phyloP scores from a whole-genome alignment of 2,113 vertebrate genomes.

The Phocoena phocoena region DNA sequence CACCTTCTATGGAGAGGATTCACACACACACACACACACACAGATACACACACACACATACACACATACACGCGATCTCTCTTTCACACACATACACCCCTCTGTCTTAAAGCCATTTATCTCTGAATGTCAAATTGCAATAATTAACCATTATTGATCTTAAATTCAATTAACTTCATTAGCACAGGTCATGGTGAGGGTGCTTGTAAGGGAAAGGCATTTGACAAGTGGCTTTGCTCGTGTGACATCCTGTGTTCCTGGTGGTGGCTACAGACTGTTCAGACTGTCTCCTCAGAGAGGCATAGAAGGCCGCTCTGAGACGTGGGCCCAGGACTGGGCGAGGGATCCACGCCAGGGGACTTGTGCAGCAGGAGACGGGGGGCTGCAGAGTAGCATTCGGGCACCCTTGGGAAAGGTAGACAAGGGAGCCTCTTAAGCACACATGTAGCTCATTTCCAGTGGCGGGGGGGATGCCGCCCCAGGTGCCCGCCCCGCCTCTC shows the following conservation, averaged over 20 bases:
- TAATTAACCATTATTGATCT: constrained; percentile 99
- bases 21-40: constrained; percentile 59
- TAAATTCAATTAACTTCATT: constrained; percentile 99
- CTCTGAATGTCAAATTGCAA: constrained; percentile 98
- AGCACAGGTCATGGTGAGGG: constrained; percentile 91
- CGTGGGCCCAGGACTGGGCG: not conserved
- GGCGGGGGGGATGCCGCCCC: accelerated
- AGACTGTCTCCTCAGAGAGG: constrained; percentile 40
- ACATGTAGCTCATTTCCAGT: accelerated
- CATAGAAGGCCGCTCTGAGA: not conserved
- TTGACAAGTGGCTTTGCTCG: constrained; percentile 87
- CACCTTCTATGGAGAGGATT: constrained; percentile 84
- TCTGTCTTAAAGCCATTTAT: constrained; percentile 92
- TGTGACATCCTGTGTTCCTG: constrained; percentile 80
- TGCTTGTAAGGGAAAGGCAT: constrained; percentile 87
- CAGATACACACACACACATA: not conserved
- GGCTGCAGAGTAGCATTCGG: accelerated
- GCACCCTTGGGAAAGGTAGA: accelerated
- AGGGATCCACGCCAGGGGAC: constrained; percentile 1
- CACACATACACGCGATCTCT: not conserved
- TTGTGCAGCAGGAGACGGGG: constrained; percentile 31
- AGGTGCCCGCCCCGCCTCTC: accelerated
- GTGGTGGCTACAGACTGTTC: constrained; percentile 70
- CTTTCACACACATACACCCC: constrained; percentile 62
- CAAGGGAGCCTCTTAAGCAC: accelerated